Conservation (phyloP, 2,113 vertebrate genomes). For the Hystrix cristata region DNA sequence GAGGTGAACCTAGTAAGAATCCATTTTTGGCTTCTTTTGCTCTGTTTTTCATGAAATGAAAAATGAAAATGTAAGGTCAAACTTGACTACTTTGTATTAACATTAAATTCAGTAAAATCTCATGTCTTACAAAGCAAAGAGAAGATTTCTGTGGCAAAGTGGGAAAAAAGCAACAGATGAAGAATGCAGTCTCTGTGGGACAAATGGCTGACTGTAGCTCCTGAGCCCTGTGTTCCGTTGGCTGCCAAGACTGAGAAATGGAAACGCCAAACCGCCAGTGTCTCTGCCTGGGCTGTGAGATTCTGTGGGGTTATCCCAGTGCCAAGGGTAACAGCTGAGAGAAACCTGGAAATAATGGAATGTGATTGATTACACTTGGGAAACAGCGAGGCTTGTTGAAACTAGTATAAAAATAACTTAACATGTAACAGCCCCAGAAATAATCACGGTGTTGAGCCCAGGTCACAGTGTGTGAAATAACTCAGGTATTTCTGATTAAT, state of each 20-base stretch:
- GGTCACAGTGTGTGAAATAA: conserved; percentile 55
- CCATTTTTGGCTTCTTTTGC: conserved; percentile 52
- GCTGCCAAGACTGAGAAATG: conserved; percentile 41
- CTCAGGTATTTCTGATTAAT: conserved; percentile 55
- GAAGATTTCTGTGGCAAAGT: neutral
- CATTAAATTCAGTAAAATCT: conserved; percentile 70
- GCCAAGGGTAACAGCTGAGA: conserved; percentile 47
- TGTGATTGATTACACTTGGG: conserved; percentile 70
- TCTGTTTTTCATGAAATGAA: conserved; percentile 65
- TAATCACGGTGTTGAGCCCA: conserved; percentile 45
- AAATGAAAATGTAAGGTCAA: conserved; percentile 69
- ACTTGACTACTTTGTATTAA: conserved; percentile 58
- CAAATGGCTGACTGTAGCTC: neutral
- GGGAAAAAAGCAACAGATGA: neutral
- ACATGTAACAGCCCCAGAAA: conserved; percentile 37
- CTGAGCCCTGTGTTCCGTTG: neutral
- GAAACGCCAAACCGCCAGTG: neutral
- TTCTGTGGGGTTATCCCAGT: neutral
- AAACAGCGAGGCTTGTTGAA: conserved; percentile 67
- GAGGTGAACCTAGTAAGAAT: conserved; percentile 46
- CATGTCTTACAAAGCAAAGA: neutral
- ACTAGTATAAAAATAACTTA: conserved; percentile 72
- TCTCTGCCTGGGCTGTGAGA: conserved; percentile 16
- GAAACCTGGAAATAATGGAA: conserved; percentile 74
- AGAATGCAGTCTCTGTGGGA: neutral